Base-by-base conservation (phyloP, 92 coral and sea anemone species). In the Ricordea florida region DNA sequence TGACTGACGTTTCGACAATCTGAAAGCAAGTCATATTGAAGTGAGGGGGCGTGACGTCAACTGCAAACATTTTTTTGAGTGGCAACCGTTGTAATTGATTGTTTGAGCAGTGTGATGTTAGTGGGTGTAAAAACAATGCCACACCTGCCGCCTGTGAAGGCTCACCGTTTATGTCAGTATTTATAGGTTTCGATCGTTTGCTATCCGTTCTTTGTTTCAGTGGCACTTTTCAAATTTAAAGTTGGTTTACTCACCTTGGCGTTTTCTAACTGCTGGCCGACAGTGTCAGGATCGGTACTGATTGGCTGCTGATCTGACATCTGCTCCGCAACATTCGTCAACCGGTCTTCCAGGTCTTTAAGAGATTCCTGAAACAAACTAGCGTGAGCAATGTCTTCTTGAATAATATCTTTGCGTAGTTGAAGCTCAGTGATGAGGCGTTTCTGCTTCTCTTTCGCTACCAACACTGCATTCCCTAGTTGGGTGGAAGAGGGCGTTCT, bases 261-360 rank as follows among this genome's bases (percentile, higher is more conserved):
- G 47, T 94, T 96, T 38, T 94, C 96, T 8, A 94, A 80, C 61
- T 94, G 98, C 24, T 79, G 68, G 71, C 84, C 82, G 24, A 94
- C 89, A 15, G 93, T 87, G 26, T 92, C 97, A 5, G 97, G 97
- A 65, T 94, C 93, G 0, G 97, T 92, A 82, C 98, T 92, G 93
- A 94, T 92, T 80, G 98, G 98, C 27, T 92, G 72, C 52, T 92
- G 89, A 60, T 72, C 84, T 45, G 96, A 87, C 51, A 89, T 78
- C 42, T 82, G 92, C 51, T 94, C 93, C 49, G 69, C 79, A 31
- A 74, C 88, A 29, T 58, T 92, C 11, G 98, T 97, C 47, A 94
- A 57, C 98, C 98, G 92, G 25, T 84, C 88, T 69, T 89, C 90
- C 9, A 94, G 74, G 51, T 89, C 97, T 11, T 87, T 66, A 62